A percentile compares a stretch with the other conserved stretches of the same genome.
phyloP scores from a whole-genome alignment of 1,140 invertebrate genomes.

The Acromyrmex echinatior region DNA sequence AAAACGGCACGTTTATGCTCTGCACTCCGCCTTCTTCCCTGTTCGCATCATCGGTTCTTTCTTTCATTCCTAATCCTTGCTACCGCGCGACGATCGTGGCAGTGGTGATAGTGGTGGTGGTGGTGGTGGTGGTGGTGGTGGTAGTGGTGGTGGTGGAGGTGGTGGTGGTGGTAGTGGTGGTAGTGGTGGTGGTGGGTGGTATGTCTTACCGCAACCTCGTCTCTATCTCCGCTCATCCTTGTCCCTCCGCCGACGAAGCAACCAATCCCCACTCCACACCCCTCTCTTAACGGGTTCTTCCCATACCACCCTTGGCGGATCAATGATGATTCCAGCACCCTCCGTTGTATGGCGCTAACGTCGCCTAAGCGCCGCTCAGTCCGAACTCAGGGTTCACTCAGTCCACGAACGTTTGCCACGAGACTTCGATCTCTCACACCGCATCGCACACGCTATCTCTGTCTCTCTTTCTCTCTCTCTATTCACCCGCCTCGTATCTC shows the following conservation, averaged over 20 bases:
- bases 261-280: constrained; percentile 24
- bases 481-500: constrained; percentile 33
- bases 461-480: constrained; percentile 54
- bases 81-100: constrained; percentile 60
- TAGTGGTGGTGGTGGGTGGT: constrained; percentile 54
- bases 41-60: constrained; percentile 49
- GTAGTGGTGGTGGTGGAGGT: constrained; percentile 16
- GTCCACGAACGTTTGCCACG: constrained; percentile 85
- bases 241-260: constrained; percentile 13
- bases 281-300: constrained; percentile 52
- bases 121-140: constrained; percentile 17
- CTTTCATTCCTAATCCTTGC: constrained; percentile 48
- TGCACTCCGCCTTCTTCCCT: constrained; percentile 66
- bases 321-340: constrained; percentile 77
- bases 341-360: constrained; percentile 79
- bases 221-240: constrained; percentile 45
- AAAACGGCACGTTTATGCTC: constrained; percentile 63
- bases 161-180: constrained; percentile 32
- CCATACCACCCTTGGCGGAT: constrained; percentile 78
- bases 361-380: constrained; percentile 82
- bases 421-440: constrained; percentile 81
- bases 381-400: constrained; percentile 85
- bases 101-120: constrained; percentile 47
- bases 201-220: constrained; percentile 60
- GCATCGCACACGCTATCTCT: constrained; percentile 64